Evolutionary conservation across 2,113 vertebrate genomes (phyloP).

Genomic region (Psilopsiagon aymara): DNA sequence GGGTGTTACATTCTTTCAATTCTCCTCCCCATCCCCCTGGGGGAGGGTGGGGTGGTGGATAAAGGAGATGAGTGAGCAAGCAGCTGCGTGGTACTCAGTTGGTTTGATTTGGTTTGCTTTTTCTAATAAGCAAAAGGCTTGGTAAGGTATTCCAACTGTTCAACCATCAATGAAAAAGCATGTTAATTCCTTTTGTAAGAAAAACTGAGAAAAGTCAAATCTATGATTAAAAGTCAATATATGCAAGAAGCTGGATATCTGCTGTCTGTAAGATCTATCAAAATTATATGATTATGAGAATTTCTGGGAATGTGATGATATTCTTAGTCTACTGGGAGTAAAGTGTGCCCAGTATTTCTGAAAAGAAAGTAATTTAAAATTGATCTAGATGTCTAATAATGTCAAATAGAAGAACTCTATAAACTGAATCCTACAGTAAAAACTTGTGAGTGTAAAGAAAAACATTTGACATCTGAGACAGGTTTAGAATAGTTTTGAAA

Average conservation of each 20-base stretch:
- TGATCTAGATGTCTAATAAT: conserved; percentile 6
- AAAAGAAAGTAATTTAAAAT: conserved; percentile 15
- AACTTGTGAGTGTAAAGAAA: background rate
- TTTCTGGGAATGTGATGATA: background rate
- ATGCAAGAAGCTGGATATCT: background rate
- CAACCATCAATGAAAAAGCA: background rate
- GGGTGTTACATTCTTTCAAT: no score
- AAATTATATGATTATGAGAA: background rate
- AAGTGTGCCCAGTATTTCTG: background rate
- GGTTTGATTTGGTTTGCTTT: background rate
- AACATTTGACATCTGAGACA: background rate
- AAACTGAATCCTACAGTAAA: background rate
- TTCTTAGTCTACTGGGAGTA: background rate
- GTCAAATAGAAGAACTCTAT: conserved; percentile 11
- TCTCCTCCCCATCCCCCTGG: no score
- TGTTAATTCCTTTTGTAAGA: background rate
- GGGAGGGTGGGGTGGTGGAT: no score
- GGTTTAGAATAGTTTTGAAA: background rate
- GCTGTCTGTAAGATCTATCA: background rate
- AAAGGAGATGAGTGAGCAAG: no score
- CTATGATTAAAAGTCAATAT: background rate
- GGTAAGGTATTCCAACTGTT: background rate
- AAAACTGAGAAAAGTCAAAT: background rate
- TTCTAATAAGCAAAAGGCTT: background rate
- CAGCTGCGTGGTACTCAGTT: background rate